These are phyloP conservation scores for Falco biarmicus DNA, from an alignment of 2,797 vertebrate genomes.

Conservation along the genomic window DNA sequence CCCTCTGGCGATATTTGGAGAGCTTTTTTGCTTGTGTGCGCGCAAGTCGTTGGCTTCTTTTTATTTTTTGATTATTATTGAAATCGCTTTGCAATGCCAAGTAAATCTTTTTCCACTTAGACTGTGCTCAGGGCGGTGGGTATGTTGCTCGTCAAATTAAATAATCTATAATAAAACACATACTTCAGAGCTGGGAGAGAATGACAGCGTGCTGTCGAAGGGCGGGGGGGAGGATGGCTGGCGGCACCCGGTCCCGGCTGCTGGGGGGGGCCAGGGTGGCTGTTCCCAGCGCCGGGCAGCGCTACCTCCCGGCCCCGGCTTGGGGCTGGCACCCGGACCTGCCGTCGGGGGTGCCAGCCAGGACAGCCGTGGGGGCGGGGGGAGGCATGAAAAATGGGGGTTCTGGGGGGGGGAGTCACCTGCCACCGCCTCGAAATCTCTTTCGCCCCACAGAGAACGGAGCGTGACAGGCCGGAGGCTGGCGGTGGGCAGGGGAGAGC, in stretches of 20 bases:
- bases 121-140: not conserved
- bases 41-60: not conserved
- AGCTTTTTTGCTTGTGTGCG: not conserved
- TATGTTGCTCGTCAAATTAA: constrained; percentile 46
- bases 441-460: not conserved
- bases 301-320: not conserved
- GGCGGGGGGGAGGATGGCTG: not conserved
- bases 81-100: not conserved
- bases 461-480: not conserved
- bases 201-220: not conserved
- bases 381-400: fast-evolving
- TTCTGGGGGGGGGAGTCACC: not conserved
- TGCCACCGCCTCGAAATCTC: not conserved
- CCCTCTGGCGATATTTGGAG: not conserved
- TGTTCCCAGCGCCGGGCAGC: not conserved
- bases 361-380: fast-evolving
- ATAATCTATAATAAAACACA: constrained; percentile 45
- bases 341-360: not conserved
- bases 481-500: not conserved
- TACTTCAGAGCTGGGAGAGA: constrained; percentile 36
- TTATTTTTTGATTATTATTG: not conserved
- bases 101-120: constrained; percentile 50
- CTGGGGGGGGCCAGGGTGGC: not conserved
- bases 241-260: not conserved
- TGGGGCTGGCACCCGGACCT: not conserved